These are phyloP conservation scores for Eptatretus burgeri DNA, from an alignment of 2,113 vertebrate species.

Conservation along the genomic window DNA sequence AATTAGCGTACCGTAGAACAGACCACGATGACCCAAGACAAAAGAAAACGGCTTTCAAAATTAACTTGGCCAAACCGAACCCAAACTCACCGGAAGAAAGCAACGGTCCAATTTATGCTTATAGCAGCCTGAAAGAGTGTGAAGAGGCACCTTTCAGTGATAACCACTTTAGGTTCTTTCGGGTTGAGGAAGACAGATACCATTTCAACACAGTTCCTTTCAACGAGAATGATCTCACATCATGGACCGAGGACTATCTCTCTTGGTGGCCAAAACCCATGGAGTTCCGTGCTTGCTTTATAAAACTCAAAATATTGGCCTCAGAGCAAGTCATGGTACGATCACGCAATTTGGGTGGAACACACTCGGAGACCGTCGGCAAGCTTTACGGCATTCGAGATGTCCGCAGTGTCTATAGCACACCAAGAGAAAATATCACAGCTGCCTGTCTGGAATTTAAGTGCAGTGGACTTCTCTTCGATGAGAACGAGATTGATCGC, in stretches of 20 bases:
- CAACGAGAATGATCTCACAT: slow-evolving; percentile 76
- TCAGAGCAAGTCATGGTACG: slow-evolving; percentile 57
- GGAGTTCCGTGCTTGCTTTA: slow-evolving; percentile 81
- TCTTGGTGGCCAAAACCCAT: slow-evolving; percentile 93
- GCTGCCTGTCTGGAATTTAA: slow-evolving; percentile 83
- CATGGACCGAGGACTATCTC: slow-evolving; percentile 80
- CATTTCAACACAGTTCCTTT: slow-evolving; percentile 83
- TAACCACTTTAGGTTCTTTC: slow-evolving; percentile 65
- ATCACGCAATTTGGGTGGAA: slow-evolving; percentile 76
- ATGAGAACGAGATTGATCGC: slow-evolving; percentile 69
- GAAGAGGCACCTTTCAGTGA: slow-evolving; percentile 51
- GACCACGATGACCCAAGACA: slow-evolving; percentile 44
- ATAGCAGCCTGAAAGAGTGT: slow-evolving; percentile 44
- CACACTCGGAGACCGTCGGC: slow-evolving; percentile 53
- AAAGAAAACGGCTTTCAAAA: slow-evolving; percentile 74
- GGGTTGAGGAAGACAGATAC: slow-evolving; percentile 58
- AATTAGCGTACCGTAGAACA: slow-evolving; percentile 54
- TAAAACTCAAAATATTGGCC: slow-evolving; percentile 56
- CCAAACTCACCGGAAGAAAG: slow-evolving; percentile 42
- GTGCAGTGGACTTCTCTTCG: slow-evolving; percentile 79
- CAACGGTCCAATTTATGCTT: slow-evolving; percentile 63
- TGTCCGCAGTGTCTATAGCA: slow-evolving; percentile 44
- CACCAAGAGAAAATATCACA: slow-evolving; percentile 24
- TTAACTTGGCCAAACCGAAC: slow-evolving; percentile 58
- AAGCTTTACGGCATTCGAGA: slow-evolving; percentile 72